Base-by-base conservation (phyloP, 2,797 vertebrate genomes). In the Dendrocincla tyrannina region DNA sequence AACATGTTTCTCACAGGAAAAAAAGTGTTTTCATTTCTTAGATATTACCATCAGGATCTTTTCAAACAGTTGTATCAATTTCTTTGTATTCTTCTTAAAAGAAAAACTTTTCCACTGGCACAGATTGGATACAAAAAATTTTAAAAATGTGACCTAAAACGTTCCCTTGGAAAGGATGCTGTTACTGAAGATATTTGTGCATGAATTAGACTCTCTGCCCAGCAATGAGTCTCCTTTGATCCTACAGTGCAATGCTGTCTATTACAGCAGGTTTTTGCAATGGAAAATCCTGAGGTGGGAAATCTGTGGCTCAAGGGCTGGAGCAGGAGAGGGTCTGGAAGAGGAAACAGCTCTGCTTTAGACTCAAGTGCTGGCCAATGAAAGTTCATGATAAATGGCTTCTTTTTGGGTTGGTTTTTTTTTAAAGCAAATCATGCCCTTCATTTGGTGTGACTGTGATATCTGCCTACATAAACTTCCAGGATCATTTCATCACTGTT, bases 81-180 rank as follows among this genome's bases (percentile, higher is more conserved):
- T 50, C 55, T 84, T 73, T 62, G 47, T 82, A 25, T 85, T 75
- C 62, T 56, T 23, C 56, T 88, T 67, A 24, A 72, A 91, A 89
- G 50, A 56, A 85, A 74, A 87, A 17, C 18, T 50, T 68, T 87
- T 91, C 74, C 87, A 39, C 59, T 92, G 75, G 82, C 88, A 59
- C 37, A 66, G 50, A 44, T 32, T 70, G 32, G 53, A 67, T 49
- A 13, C 12, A 66, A 77, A 81, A 91, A 90, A 75, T 35, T 80
- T 0, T 22, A 68, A 75, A 77, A 56, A 67, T 89, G 53, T 88
- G 68, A 50, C 25, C 60, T 64, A 72, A 9, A 68, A 62, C 75
- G 73, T 92, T 89, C 56, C 7, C 67, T 92, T 91, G 89, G 87
- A 91, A 88, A 67, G 50, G 82, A 72, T 86, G 87, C 64, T 77